Percentiles rank a stretch among this genome's conserved stretches.
Conservation (phyloP, 2,888 invertebrate genomes). For the Hirtodrosophila duncani region DNA sequence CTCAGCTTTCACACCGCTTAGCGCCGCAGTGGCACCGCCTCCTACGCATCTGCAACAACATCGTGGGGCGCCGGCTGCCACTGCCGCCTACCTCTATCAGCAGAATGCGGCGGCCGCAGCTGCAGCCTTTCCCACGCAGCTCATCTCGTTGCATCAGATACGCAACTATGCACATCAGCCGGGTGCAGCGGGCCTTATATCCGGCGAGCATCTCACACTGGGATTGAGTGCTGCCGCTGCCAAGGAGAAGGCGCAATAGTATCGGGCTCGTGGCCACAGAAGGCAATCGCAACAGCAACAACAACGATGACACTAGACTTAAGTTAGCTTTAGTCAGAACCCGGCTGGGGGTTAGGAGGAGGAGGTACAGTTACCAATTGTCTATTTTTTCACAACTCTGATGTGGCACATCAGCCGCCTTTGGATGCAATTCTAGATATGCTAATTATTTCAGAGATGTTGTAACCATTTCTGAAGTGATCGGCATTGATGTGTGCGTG, state of each 20-base stretch:
- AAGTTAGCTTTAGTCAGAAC: constrained; percentile 15
- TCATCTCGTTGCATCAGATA: constrained; percentile 97
- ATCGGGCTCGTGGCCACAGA: constrained; percentile 52
- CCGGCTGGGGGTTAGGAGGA: background rate
- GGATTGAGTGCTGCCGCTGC: constrained; percentile 74
- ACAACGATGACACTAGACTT: constrained; percentile 52
- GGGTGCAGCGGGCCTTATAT: constrained; percentile 81
- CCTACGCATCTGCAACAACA: constrained; percentile 82
- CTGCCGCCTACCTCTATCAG: constrained; percentile 89
- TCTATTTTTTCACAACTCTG: constrained; percentile 1
- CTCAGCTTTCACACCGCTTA: constrained; percentile 96
- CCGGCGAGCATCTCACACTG: constrained; percentile 82
- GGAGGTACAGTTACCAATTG: constrained; percentile 1
- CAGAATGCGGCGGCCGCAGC: constrained; percentile 81
- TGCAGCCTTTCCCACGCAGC: constrained; percentile 91
- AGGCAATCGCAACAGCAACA: constrained; percentile 32
- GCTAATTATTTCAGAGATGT: too few species aligned
- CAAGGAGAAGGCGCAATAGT: constrained; percentile 78
- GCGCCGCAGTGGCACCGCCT: constrained; percentile 81
- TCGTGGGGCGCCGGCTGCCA: constrained; percentile 78
- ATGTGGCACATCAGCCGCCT: background rate
- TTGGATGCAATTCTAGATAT: too few species aligned
- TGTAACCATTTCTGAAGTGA: too few species aligned
- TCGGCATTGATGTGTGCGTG: too few species aligned
- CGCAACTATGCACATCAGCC: constrained; percentile 97